phyloP scores from a whole-genome alignment of 2,888 invertebrate species.

The Bellardia bayeri region DNA sequence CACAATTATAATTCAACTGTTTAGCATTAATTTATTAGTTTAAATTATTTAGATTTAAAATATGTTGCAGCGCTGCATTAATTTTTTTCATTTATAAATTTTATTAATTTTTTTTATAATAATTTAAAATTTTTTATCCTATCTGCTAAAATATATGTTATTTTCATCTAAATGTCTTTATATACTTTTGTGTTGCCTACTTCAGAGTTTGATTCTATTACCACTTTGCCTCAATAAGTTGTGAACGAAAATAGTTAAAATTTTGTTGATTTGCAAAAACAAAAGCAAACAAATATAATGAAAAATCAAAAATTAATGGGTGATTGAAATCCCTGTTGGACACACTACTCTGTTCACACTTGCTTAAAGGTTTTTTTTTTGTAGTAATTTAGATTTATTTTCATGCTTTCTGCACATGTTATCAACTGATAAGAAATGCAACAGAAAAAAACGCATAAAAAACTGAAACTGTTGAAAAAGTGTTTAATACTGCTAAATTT shows the following conservation, averaged over 20 bases:
- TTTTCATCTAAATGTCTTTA: too few relatives aligned
- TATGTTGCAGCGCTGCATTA: too few relatives aligned
- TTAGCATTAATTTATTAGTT: too few relatives aligned
- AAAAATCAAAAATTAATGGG: background rate
- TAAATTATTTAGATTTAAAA: too few relatives aligned
- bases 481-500: background rate
- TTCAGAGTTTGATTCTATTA: background rate
- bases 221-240: background rate
- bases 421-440: constrained; percentile 32
- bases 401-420: constrained; percentile 18
- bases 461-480: background rate
- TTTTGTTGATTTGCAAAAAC: background rate
- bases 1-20: too few relatives aligned
- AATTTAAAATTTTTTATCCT: background rate
- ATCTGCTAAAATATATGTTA: background rate
- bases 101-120: too few relatives aligned
- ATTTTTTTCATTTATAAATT: too few relatives aligned
- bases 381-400: background rate
- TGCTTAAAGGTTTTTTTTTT: background rate
- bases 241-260: background rate
- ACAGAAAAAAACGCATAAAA: background rate
- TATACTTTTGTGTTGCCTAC: background rate
- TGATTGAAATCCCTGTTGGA: background rate
- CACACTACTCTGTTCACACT: background rate
- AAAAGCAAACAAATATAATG: background rate